Conservation (phyloP, 2,113 vertebrate species). For the Salminus brasiliensis region DNA sequence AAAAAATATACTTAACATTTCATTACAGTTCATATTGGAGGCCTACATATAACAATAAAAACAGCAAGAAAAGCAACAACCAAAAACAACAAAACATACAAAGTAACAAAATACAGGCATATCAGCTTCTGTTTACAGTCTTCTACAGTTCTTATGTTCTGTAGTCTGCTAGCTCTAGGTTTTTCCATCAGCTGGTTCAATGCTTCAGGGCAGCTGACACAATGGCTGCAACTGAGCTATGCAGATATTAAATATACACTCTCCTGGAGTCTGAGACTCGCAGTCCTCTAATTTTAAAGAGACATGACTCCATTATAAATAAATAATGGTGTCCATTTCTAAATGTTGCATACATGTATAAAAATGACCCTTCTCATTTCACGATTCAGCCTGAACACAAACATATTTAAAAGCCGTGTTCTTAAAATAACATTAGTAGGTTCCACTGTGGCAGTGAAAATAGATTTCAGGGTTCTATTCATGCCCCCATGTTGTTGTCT, state of each 20-base stretch:
- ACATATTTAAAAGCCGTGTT: background rate
- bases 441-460: conserved; percentile 16
- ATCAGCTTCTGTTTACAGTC: conserved; percentile 19
- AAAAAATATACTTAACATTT: no score
- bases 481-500: background rate
- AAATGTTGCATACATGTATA: background rate
- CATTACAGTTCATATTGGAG: no score
- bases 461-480: background rate
- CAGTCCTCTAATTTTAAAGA: background rate
- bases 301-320: background rate
- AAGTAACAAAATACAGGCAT: background rate
- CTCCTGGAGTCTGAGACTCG: background rate
- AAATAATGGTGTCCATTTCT: background rate
- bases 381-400: background rate
- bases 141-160: conserved; percentile 3
- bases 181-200: conserved; percentile 74
- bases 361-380: background rate
- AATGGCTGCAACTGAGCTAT: background rate
- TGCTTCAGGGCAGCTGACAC: conserved; percentile 69
- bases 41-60: no score
- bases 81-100: background rate
- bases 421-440: conserved; percentile 58
- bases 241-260: conserved; percentile 39
- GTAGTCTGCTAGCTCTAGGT: conserved; percentile 54
- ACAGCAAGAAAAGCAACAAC: background rate